Base-by-base conservation (phyloP, 2,113 vertebrate genomes). In the Regulus satrapa region DNA sequence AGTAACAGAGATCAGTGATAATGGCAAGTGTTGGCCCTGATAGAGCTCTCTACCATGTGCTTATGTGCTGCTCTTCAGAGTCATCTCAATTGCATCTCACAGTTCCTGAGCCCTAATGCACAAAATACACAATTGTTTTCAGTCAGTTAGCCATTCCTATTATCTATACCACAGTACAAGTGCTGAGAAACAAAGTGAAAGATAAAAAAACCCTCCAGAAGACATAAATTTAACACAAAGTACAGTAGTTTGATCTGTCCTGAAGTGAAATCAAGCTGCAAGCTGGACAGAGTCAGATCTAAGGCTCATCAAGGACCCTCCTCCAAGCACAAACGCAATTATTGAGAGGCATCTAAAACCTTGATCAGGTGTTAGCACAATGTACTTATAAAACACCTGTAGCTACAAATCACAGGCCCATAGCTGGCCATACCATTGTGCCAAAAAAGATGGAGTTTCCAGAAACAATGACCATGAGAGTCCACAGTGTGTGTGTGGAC, bases 401-500 rank as follows among this genome's bases (percentile, higher is more conserved):
- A 85, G 45, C 34, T 51, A 62, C 19, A 72, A 66, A 79, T 62
- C 54, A 49, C 41, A 71, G 71, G 34, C 54, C n/a, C 2, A 4
- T 5, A 54, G 52, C 17, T 63, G 13, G 56, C 17, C 34, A 41
- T 45, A 67, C 5, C 43, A 77, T 62, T n/a, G 34, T 48, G 61
- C 15, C 15, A 74, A 71, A 69, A 73, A 17, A 12, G 48, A 12
- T 88, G 43, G 18, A 84, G 24, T 31, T 84, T 76, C 69, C 43
- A 74, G 34, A 64, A 83, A 16, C 15, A 40, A 76, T 9, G 26
- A 21, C 29, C 15, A 15, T 36, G 38, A 64, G 76, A 76, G 7
- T 23, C n/a, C 43, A 29, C 2, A 8, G 13, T 23, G n/a, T 49
- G 17, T 2, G 0, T 9, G 21, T 21, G 32, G 18, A 38, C 7